Conservation (phyloP, 2,888 invertebrate species). For the Agonopterix arenella region DNA sequence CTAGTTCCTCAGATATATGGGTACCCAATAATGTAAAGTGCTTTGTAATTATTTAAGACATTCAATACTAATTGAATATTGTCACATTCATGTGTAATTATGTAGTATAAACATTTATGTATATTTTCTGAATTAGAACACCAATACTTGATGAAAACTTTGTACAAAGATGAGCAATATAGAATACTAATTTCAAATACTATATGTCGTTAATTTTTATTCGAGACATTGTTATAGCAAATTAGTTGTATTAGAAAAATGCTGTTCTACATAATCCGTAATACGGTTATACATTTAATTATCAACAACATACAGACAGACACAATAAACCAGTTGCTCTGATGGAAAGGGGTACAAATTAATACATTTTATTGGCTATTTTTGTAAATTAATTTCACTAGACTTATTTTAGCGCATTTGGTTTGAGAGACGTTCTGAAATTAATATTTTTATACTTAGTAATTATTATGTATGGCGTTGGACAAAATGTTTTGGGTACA, state of each 20-base stretch:
- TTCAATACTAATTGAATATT: constrained; percentile 36
- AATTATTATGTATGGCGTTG: constrained; percentile 37
- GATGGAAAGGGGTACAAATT: constrained; percentile 32
- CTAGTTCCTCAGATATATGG: constrained; percentile 55
- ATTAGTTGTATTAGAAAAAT: constrained; percentile 48
- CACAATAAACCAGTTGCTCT: constrained; percentile 62
- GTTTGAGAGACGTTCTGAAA: constrained; percentile 59
- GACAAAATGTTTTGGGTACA: constrained; percentile 3
- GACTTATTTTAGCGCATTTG: constrained; percentile 24
- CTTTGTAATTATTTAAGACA: constrained; percentile 48
- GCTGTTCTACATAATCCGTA: constrained; percentile 3
- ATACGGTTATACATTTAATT: constrained; percentile 8
- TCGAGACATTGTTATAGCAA: constrained; percentile 60
- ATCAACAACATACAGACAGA: constrained; percentile 14
- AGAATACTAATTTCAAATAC: constrained; percentile 60
- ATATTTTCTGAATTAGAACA: constrained; percentile 67
- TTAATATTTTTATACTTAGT: constrained; percentile 75
- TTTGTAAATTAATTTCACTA: constrained; percentile 46
- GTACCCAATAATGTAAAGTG: constrained; percentile 47
- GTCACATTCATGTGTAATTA: constrained; percentile 52
- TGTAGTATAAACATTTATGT: constrained; percentile 50
- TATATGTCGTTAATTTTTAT: constrained; percentile 60
- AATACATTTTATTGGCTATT: constrained; percentile 54
- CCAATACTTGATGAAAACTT: constrained; percentile 73
- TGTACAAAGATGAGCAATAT: constrained; percentile 77